Percentiles rank a stretch among this genome's conserved stretches.
Evolutionary conservation across 2,888 invertebrate genomes (phyloP).

Genomic region (Cryptus viduatorius): DNA sequence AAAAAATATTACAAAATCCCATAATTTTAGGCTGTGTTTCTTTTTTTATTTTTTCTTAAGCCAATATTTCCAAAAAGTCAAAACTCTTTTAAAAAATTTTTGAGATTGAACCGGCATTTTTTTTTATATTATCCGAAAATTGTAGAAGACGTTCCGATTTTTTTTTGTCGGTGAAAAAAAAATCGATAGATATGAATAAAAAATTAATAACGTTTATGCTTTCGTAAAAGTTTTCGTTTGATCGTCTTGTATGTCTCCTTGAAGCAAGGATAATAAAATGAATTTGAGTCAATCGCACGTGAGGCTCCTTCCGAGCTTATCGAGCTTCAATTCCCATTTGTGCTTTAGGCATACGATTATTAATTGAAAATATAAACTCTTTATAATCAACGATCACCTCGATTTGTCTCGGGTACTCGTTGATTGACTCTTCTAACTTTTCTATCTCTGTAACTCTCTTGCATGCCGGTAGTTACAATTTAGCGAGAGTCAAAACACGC

Average conservation of each 20-base stretch:
- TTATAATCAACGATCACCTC: conserved; percentile 30
- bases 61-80: no score
- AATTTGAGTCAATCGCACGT: conserved; percentile 59
- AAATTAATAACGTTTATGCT: neutral
- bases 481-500: conserved; percentile 68
- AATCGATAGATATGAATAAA: neutral
- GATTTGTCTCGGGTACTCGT: conserved; percentile 58
- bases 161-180: neutral
- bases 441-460: conserved; percentile 40
- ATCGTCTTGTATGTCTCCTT: neutral
- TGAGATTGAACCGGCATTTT: no score
- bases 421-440: conserved; percentile 49
- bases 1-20: no score
- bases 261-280: conserved; percentile 33
- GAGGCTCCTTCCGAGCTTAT: conserved; percentile 57
- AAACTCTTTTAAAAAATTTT: no score
- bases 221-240: neutral
- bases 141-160: neutral
- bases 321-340: conserved; percentile 58
- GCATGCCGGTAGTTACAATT: conserved; percentile 61
- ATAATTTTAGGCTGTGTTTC: no score
- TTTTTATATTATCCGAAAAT: no score
- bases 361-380: conserved; percentile 15
- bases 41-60: no score
- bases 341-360: conserved; percentile 55